Evolutionary conservation across 2,888 invertebrate species (phyloP), one percentile per base, ranked within the genome.

Genomic region (Eilema sororculum): DNA sequence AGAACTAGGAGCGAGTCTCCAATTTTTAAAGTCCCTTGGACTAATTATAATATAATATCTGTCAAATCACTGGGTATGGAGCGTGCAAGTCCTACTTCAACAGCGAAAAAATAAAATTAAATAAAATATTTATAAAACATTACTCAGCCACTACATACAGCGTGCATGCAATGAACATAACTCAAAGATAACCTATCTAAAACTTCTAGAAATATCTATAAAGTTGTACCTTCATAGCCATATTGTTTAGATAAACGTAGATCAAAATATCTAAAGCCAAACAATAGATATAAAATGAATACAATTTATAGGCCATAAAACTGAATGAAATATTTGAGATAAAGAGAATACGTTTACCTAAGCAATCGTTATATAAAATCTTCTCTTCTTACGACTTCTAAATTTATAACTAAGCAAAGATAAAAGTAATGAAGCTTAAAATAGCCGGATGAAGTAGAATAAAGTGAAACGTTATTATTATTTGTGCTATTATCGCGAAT

Each of bases 251-350:
- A 24, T 33, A 37, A 9, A 59, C 46, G 59, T 67, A 67, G 13
- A 67, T 67, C 59, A 46, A 62, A 67, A 46, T 52, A 46, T 46
- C 30, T 67, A 13, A 46, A 60, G 22, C 67, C n/a, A 30, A 60
- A 67, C 67, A 67, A 67, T 52, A 59, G 2, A 67, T 52, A 66
- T 60, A 52, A 67, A 60, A 67, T 67, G 37, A 59, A 33, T 67
- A 59, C 46, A 67, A 67, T 67, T 67, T 59, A 67, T 67, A n/a
- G 58, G 41, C 37, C 25, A 41, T 46, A 60, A 67, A 67, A 41
- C 28, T 67, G 59, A 41, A 25, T 28, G 60, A 59, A 33, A 60
- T 67, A 28, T 59, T 59, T 60, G 0, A 64, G 46, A 64, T 64
- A 64, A 52, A 52, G 20, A 28, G 41, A 46, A 67, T 60, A n/a